Evolutionary conservation across 2,113 vertebrate genomes (phyloP), one percentile per base, ranked within the genome.

Genomic region (Cyprinodon variegatus): DNA sequence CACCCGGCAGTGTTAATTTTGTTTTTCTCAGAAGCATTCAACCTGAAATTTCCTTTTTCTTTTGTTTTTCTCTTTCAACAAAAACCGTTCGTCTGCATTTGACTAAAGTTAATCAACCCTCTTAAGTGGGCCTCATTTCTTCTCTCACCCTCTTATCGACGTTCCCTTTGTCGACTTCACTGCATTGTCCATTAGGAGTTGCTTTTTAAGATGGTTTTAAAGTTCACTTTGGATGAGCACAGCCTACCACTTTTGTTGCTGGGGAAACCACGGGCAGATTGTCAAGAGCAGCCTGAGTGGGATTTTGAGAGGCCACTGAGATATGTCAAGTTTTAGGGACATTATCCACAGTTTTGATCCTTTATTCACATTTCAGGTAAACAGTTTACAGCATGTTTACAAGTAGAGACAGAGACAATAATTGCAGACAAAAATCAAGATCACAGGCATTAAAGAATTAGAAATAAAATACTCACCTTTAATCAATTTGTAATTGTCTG

Each of bases 211-310:
- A 80, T 85, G 66, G 73, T 81, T 91, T 89, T 82, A 87, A 92
- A 90, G 83, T 89, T 81, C 76, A 84, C 14, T 48, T 85, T 85
- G 81, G 85, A 89, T 83, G 79, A 88, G 89, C 82, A 74, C 81
- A 76, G 89, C 78, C 82, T 84, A 83, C 81, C 80, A 82, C 83
- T 89, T 87, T 48, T 36, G 91, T 93, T 92, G 85, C 92, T 63
- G 60, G 90, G 86, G 92, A 85, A 93, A 95, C 92, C 93, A 84
- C 72, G 77, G 82, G 83, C 74, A 81, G 82, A 74, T 69, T 81
- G 71, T 78, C 61, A 77, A 68, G 68, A 86, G 76, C 72, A 70
- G 76, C 62, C 73, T 69, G 82, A 88, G 90, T 83, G 85, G 81
- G 86, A 76, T 81, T 83, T 83, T 81, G 71, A 90, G 80, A 84